A percentile compares a stretch with the other conserved stretches of the same genome.
phyloP scores from a whole-genome alignment of 1,140 invertebrate genomes.

The Brachionus calyciflorus region DNA sequence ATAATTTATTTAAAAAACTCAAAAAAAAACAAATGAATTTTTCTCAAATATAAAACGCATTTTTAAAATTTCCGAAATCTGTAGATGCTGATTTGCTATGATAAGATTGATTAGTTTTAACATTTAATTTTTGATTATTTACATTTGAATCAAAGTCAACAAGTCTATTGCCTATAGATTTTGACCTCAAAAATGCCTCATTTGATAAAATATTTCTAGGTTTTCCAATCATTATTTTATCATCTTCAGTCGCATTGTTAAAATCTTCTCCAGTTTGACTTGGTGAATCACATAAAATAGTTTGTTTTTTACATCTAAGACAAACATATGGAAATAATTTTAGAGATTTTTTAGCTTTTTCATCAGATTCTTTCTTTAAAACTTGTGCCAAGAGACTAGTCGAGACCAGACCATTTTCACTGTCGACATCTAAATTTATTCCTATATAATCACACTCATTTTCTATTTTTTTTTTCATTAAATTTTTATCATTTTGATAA shows the following conservation, averaged over 20 bases:
- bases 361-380: neutral
- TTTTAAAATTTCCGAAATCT: conserved; percentile 18
- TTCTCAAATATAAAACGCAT: neutral
- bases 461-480: neutral
- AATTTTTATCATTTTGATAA: neutral
- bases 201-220: conserved; percentile 4
- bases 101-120: neutral
- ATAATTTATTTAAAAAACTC: no score
- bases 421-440: neutral
- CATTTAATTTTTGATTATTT: neutral
- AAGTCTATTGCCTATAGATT: conserved; percentile 1
- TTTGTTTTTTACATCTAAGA: conserved; percentile 7
- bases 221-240: neutral
- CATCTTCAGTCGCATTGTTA: neutral
- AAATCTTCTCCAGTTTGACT: neutral
- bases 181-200: conserved; percentile 13
- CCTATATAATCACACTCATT: neutral
- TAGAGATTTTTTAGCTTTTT: neutral
- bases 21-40: neutral
- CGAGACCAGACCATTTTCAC: neutral
- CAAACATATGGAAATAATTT: conserved; percentile 12
- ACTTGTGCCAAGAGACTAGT: conserved; percentile 3
- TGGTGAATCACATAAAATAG: neutral
- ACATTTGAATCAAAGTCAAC: neutral
- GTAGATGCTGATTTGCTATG: conserved; percentile 9